Base-by-base conservation (phyloP, 1,140 invertebrate genomes). In the Wasmannia auropunctata region DNA sequence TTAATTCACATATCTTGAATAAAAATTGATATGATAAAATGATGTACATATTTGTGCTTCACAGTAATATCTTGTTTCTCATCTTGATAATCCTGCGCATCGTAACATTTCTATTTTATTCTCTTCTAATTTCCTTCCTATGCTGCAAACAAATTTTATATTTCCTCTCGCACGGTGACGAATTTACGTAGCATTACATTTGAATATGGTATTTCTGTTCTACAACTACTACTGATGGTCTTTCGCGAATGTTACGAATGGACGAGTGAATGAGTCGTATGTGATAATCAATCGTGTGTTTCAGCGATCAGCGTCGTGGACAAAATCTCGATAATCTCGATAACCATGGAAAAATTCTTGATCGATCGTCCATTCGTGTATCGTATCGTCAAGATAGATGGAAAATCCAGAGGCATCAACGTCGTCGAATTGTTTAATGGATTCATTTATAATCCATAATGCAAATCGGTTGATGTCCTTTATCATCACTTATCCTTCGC, bases 291-390 rank as follows among this genome's bases (percentile, higher is more conserved):
- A 63, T 77, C 6, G 19, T 77, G 10, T 77, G 58, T 77, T 77
- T 77, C 75, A 77, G 75, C 7, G 25, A 4, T 63, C 34, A 0
- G 43, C 34, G 5, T 16, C 8, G 25, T 63, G 74, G 34, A 77
- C 6, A 63, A 77, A 62, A 14, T 56, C 1, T 74, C 16, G 10
- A n/a, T 3, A 43, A 3, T 43, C 19, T 19, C 16, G 10, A n/a
- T 3, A 43, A 3, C 31, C 19, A 11, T 8, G 22, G 19, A 63
- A 40, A 63, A 7, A 14, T 16, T 77, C 40, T 46, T 11, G 7
- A 77, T 77, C 75, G 58, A 77, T 77, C 56, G 7, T 63, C 75
- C 75, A 11, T 77, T 77, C 5, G 2, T 34, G 19, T 77, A 77
- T 77, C 34, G 19, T 63, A 63, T 77, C 25, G 2, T 77, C 37